Base-by-base conservation (phyloP, 2,888 invertebrate genomes). In the Thymelicus sylvestris region DNA sequence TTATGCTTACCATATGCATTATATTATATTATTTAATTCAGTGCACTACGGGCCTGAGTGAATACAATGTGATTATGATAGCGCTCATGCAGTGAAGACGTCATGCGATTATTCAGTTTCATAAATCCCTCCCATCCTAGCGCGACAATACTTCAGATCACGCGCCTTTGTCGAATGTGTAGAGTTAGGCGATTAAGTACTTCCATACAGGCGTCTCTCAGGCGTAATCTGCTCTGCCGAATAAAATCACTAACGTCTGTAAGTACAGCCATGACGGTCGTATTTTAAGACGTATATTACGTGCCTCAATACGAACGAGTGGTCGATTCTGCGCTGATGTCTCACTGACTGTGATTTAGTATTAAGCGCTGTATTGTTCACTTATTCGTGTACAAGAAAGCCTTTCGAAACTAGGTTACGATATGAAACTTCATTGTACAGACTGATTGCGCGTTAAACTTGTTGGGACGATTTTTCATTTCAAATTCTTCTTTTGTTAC, bases 41-140 rank as follows among this genome's bases (percentile, higher is more conserved):
- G 24, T 24, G 55, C 55, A 3, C 24, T 12, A 15, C 7, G 15
- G 24, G 24, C 24, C 5, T 10, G 24, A 50, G 65, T 44, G 57
- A 57, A 75, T 83, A 83, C 82, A 79, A 80, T 84, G 83, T 84
- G 86, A 90, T 90, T 88, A 90, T 86, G 83, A 84, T 84, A 84
- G 87, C 84, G 84, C 90, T 89, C 86, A 84, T 84, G 80, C 78
- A 82, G 79, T 81, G 83, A 81, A 83, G 84, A 83, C 79, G 81
- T 82, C 79, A 81, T 24, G 12, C 84, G 84, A 88, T 90, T 86
- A 90, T 90, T 88, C 88, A 82, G 82, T 81, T 81, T 84, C 77
- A 77, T 83, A 91, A 91, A 91, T 89, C 91, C 90, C 84, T 88
- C 81, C 86, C 80, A 90, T 91, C 91, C 90, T 89, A 80, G 80